phyloP scores from a whole-genome alignment of 2,797 vertebrate genomes.

The Sebastes elongatus region DNA sequence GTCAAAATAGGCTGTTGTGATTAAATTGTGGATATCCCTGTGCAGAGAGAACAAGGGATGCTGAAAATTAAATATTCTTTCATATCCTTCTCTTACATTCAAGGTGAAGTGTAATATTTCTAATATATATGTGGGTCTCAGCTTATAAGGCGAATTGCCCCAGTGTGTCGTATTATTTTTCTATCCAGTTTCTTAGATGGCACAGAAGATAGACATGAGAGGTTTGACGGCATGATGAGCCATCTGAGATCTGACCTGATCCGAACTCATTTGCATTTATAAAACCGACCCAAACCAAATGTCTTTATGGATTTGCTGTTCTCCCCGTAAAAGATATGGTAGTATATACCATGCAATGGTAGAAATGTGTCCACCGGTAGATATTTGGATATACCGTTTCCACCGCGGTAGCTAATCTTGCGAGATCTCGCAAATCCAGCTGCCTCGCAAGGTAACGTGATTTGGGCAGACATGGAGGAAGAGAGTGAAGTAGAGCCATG shows the following conservation, averaged over 20 bases:
- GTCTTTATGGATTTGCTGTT: background rate
- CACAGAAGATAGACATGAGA: background rate
- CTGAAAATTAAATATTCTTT: slow-evolving; percentile 9
- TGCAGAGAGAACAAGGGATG: background rate
- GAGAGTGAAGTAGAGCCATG: too few species aligned
- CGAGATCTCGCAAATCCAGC: too few species aligned
- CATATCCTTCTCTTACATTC: background rate
- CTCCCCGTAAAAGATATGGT: background rate
- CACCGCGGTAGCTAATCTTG: too few species aligned
- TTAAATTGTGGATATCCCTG: background rate
- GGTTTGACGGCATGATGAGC: background rate
- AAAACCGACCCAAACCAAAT: background rate
- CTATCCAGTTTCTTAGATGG: background rate
- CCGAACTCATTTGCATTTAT: background rate
- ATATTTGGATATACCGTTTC: too few species aligned
- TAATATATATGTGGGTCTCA: background rate
- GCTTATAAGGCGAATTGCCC: background rate
- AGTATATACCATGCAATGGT: too few species aligned
- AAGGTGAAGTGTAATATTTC: slow-evolving; percentile 6
- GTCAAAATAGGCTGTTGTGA: background rate
- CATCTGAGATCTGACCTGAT: background rate
- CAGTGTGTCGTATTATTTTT: background rate
- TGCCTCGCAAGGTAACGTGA: too few species aligned
- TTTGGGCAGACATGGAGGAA: too few species aligned
- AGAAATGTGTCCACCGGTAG: too few species aligned